Percentiles rank a stretch among this genome's conserved stretches.
phyloP scores from a whole-genome alignment of 2,888 invertebrate species.

The Papilio elwesi region DNA sequence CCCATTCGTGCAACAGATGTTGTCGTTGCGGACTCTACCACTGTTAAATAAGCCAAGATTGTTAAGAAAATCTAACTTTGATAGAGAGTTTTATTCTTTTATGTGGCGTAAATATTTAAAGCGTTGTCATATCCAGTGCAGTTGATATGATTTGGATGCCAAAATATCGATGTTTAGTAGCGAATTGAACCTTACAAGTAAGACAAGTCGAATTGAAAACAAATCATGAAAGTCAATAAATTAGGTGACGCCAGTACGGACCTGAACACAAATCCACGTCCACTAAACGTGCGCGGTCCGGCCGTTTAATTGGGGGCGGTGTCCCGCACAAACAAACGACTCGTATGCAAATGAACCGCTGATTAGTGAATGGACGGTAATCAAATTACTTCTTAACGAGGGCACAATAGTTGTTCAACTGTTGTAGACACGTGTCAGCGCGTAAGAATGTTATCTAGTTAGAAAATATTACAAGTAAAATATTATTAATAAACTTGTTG shows the following conservation, averaged over 20 bases:
- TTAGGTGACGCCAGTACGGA: neutral
- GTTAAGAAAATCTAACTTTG: too few relatives aligned
- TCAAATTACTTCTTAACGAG: conserved; percentile 67
- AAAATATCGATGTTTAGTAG: too few relatives aligned
- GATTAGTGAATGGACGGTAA: conserved; percentile 60
- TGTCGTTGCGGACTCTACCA: too few relatives aligned
- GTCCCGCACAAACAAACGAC: conserved; percentile 59
- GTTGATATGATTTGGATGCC: too few relatives aligned
- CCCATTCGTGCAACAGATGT: too few relatives aligned
- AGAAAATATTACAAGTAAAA: too few relatives aligned
- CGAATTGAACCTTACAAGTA: neutral
- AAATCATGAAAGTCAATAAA: conserved; percentile 14
- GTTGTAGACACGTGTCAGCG: neutral
- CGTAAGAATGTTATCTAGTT: neutral
- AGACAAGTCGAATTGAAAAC: neutral
- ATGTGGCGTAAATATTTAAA: too few relatives aligned
- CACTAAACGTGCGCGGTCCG: conserved; percentile 6
- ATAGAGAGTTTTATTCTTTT: too few relatives aligned
- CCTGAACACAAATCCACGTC: neutral
- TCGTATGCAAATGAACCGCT: conserved; percentile 67
- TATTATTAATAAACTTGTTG: too few relatives aligned
- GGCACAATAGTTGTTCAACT: conserved; percentile 26
- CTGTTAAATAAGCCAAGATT: too few relatives aligned
- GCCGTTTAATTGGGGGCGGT: conserved; percentile 23
- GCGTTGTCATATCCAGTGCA: too few relatives aligned